These are phyloP conservation scores for Cecropterus lyciades DNA, from an alignment of 1,140 invertebrate genomes.

Conservation along the genomic window DNA sequence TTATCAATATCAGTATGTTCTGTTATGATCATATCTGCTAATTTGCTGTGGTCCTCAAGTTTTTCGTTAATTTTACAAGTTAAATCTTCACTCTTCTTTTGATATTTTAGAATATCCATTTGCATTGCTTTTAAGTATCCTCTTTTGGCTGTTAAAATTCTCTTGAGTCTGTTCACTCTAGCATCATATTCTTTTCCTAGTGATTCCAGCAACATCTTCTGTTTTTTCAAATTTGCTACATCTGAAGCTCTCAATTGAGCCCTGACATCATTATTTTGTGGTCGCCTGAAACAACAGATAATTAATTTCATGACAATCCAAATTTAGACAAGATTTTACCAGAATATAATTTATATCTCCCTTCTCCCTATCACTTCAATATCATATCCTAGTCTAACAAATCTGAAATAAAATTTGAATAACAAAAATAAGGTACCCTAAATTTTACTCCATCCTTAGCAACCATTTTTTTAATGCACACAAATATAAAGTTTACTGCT, in stretches of 20 bases:
- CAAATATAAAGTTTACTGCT: no score
- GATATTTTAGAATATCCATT: conserved; percentile 74
- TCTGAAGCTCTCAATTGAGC: conserved; percentile 69
- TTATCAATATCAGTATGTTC: conserved; percentile 53
- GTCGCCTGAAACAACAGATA: conserved; percentile 69
- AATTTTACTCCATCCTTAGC: no score
- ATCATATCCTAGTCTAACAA: no score
- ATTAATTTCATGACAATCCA: no score
- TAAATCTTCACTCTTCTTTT: conserved; percentile 73
- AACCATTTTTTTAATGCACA: no score
- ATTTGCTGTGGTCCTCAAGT: conserved; percentile 57
- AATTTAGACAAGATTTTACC: no score
- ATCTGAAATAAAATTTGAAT: no score
- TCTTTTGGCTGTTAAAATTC: conserved; percentile 66
- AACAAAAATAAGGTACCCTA: no score
- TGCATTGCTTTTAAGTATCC: conserved; percentile 72
- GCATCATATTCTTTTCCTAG: conserved; percentile 73
- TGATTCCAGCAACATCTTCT: conserved; percentile 68
- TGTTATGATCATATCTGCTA: conserved; percentile 48
- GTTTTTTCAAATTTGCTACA: conserved; percentile 67
- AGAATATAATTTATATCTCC: no score
- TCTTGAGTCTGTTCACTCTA: conserved; percentile 72
- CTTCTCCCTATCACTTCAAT: no score
- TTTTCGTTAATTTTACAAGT: conserved; percentile 60
- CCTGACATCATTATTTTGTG: conserved; percentile 70